Conservation (phyloP, 2,888 invertebrate species). For the Andrena camellia region DNA sequence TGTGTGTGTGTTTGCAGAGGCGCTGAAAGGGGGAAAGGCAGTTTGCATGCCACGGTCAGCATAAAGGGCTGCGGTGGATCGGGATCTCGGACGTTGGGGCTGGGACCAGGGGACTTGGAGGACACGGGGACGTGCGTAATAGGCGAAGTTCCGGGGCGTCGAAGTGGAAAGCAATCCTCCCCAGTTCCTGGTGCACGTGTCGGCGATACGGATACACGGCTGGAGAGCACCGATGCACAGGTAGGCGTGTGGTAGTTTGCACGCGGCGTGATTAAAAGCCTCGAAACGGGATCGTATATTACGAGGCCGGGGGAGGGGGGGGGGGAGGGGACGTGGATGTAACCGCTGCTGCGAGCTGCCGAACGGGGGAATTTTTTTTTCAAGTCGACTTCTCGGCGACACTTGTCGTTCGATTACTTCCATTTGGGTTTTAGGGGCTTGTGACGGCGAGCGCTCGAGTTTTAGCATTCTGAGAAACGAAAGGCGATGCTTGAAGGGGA, state of each 20-base stretch:
- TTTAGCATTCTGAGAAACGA: not conserved
- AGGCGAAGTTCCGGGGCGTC: conserved; percentile 32
- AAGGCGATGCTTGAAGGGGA: too few species aligned
- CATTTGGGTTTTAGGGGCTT: not conserved
- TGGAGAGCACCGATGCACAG: conserved; percentile 40
- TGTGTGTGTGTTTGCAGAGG: conserved; percentile 27
- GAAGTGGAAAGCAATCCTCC: conserved; percentile 21
- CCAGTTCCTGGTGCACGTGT: conserved; percentile 53
- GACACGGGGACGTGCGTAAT: conserved; percentile 29
- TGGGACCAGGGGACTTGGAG: conserved; percentile 5
- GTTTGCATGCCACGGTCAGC: not conserved
- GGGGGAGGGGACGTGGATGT: not conserved
- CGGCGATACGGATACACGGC: conserved; percentile 29
- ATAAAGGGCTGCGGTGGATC: conserved; percentile 23
- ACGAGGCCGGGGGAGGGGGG: too few species aligned
- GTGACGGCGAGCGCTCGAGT: not conserved
- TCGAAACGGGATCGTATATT: conserved; percentile 31
- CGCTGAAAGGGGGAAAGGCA: not conserved
- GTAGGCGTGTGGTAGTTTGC: conserved; percentile 22
- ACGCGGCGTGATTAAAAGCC: conserved; percentile 32
- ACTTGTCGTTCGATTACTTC: not conserved
- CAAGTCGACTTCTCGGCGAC: not conserved
- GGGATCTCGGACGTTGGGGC: conserved; percentile 34
- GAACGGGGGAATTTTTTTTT: not conserved
- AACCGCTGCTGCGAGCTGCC: not conserved